Percentiles rank a stretch among this genome's conserved stretches.
Evolutionary conservation across 2,888 invertebrate species (phyloP).

Genomic region (Zygogramma bicolorata): DNA sequence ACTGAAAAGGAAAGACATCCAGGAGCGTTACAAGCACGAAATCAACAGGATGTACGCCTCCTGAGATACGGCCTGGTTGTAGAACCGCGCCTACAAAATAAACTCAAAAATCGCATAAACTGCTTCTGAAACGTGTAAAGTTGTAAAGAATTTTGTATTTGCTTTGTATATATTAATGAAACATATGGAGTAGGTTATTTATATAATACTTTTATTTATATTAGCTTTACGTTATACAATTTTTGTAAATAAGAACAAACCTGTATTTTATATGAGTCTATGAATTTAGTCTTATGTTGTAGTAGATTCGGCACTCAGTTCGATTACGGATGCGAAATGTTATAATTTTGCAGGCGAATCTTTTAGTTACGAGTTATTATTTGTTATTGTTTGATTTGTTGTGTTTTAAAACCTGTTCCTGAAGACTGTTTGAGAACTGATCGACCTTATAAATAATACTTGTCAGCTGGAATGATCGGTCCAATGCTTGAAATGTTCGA

Average conservation of each 20-base stretch:
- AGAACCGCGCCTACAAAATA: background rate
- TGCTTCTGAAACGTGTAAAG: constrained; percentile 2
- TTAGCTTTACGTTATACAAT: constrained; percentile 27
- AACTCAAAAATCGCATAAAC: background rate
- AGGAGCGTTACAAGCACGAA: constrained; percentile 91
- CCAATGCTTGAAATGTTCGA: constrained; percentile 19
- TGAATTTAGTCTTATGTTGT: constrained; percentile 2
- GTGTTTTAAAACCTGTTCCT: constrained; percentile 38
- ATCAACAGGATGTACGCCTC: constrained; percentile 95
- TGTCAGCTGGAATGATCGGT: constrained; percentile 30
- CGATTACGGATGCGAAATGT: constrained; percentile 51
- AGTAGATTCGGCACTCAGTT: constrained; percentile 29
- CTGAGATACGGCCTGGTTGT: constrained; percentile 69
- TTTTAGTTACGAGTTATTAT: constrained; percentile 42
- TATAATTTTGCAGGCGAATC: constrained; percentile 55
- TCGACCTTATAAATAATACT: constrained; percentile 23
- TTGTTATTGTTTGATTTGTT: constrained; percentile 49
- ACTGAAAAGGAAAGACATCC: constrained; percentile 95
- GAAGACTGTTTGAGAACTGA: constrained; percentile 36
- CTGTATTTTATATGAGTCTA: constrained; percentile 35
- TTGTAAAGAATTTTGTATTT: constrained; percentile 43
- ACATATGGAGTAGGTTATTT: constrained; percentile 37
- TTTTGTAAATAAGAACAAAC: constrained; percentile 42
- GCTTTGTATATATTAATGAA: constrained; percentile 40
- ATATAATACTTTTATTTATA: constrained; percentile 42